Percentiles rank a stretch among this genome's conserved stretches.
Conservation (phyloP, 1,140 invertebrate species). For the Pogonognathellus flavescens region DNA sequence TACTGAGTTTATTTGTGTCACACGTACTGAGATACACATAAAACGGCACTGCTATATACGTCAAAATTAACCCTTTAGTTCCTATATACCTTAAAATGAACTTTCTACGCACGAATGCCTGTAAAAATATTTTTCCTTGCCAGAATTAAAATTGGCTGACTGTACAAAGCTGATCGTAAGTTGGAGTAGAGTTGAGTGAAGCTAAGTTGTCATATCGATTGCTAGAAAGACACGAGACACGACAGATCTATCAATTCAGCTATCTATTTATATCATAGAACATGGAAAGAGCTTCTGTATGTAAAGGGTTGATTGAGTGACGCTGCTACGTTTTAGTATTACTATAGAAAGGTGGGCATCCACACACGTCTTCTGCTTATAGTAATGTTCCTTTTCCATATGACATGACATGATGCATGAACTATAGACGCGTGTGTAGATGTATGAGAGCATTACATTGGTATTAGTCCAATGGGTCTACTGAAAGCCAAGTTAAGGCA, state of each 20-base stretch:
- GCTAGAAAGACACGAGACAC: background rate
- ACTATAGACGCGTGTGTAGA: too few species aligned
- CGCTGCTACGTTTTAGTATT: conserved; percentile 22
- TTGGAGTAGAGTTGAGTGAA: background rate
- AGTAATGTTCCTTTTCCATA: too few species aligned
- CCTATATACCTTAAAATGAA: too few species aligned
- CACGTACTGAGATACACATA: too few species aligned
- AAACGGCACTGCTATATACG: too few species aligned
- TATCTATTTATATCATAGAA: background rate
- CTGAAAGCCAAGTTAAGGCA: conserved; percentile 59
- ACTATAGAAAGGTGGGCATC: background rate
- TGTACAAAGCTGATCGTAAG: background rate
- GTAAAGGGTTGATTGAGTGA: conserved; percentile 1
- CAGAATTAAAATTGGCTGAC: background rate
- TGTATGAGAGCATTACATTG: too few species aligned
- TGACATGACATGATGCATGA: too few species aligned
- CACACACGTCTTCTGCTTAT: background rate
- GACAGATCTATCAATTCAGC: conserved; percentile 36
- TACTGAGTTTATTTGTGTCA: too few species aligned
- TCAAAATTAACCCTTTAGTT: too few species aligned
- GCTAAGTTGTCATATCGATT: background rate
- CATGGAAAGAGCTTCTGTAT: background rate
- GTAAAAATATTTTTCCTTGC: too few species aligned
- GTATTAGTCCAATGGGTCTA: too few species aligned
- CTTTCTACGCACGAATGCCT: too few species aligned